Conservation (phyloP, 2,888 invertebrate species). For the Sphecodes monilicornis region DNA sequence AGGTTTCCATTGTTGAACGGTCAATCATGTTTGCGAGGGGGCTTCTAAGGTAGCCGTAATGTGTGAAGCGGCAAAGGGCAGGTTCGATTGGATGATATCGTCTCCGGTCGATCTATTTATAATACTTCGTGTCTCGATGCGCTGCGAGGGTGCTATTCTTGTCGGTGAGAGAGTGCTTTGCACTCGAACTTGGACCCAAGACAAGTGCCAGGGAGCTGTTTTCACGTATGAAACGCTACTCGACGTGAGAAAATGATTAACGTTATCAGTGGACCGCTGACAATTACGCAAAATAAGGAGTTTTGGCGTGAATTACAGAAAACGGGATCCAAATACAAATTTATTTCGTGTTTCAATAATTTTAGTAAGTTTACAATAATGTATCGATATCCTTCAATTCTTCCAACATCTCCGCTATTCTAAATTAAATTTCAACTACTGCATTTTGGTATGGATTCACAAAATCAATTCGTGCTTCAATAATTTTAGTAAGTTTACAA, state of each 20-base stretch:
- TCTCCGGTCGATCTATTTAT: conserved; percentile 66
- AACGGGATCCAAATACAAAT: background rate
- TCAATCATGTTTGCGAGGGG: background rate
- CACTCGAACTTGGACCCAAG: conserved; percentile 55
- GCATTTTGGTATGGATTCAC: too few species aligned
- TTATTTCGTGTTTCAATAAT: background rate
- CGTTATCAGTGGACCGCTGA: background rate
- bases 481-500: too few species aligned
- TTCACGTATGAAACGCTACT: conserved; percentile 28
- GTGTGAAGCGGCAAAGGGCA: conserved; percentile 53
- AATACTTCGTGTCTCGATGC: conserved; percentile 57
- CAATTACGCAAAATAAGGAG: background rate
- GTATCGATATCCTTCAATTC: background rate
- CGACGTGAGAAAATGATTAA: conserved; percentile 12
- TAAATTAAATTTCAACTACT: background rate
- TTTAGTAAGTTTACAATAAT: too few species aligned
- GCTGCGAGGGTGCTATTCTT: conserved; percentile 71
- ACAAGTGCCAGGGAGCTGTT: conserved; percentile 55
- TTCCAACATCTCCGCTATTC: background rate
- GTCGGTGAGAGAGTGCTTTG: conserved; percentile 60
- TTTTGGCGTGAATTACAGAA: background rate
- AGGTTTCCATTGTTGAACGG: background rate
- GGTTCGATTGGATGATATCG: conserved; percentile 65
- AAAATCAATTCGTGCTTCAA: too few species aligned
- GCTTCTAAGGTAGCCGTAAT: background rate